A percentile compares a stretch with the other conserved stretches of the same genome.
Evolutionary conservation across 2,888 invertebrate genomes (phyloP).

Genomic region (Eilema sororculum): DNA sequence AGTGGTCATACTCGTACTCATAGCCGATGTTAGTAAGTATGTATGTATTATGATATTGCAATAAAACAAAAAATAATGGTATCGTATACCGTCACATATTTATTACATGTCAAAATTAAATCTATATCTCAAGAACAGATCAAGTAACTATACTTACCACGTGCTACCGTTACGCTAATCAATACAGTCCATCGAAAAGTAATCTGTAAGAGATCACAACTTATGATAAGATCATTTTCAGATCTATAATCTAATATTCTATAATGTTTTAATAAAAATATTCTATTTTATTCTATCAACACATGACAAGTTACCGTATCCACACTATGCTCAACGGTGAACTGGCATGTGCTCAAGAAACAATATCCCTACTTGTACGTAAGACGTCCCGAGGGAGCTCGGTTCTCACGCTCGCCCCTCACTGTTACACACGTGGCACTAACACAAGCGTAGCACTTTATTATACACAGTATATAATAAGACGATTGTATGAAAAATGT

Average conservation of each 20-base stretch:
- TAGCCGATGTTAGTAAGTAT: too few relatives aligned
- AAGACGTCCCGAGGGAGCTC: constrained; percentile 71
- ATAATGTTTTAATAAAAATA: neutral
- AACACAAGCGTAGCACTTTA: constrained; percentile 27
- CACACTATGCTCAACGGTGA: constrained; percentile 50
- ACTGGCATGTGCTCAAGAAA: constrained; percentile 85
- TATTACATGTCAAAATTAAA: neutral
- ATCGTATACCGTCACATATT: neutral
- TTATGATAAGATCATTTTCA: neutral
- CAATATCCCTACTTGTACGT: constrained; percentile 75
- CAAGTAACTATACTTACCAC: neutral
- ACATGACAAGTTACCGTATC: constrained; percentile 48
- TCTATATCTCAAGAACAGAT: neutral
- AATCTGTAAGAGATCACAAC: neutral
- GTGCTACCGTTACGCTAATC: neutral
- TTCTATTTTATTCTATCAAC: neutral
- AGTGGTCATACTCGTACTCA: too few relatives aligned
- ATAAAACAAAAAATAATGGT: neutral
- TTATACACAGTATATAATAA: constrained; percentile 23
- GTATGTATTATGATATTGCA: too few relatives aligned
- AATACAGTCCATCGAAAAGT: neutral
- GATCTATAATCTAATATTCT: neutral
- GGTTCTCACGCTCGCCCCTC: constrained; percentile 76
- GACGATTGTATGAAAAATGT: constrained; percentile 2
- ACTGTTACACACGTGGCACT: constrained; percentile 67